Evolutionary conservation across 2,888 invertebrate species (phyloP), one percentile per base, ranked within the genome.

Genomic region (Itoplectis maculator): DNA sequence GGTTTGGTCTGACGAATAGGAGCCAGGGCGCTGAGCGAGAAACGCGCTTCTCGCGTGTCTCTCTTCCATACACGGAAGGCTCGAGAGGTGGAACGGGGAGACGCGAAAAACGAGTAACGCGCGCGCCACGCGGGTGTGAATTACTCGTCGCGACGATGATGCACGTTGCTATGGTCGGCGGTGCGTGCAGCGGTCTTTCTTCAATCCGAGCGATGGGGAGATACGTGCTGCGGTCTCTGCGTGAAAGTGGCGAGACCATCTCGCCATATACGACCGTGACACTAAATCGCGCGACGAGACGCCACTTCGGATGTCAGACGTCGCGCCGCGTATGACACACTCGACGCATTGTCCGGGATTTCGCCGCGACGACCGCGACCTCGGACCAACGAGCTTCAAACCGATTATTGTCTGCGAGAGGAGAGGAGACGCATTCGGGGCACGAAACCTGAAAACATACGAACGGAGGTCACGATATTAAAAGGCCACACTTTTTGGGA

Each of bases 241-340:
- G 69, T 74, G 81, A 81, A 81, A 81, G 81, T 78, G 78, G 49
- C 54, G 45, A 81, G 74, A 51, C 76, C 65, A 84, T 86, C 84
- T 83, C 85, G 65, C 81, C 84, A 82, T 79, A 81, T 74, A 83
- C 84, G 90, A 84, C 88, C 90, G 73, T 89, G 89, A 89, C 89
- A 89, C 88, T 88, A 89, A 90, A 90, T 79, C 73, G 81, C 81
- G 75, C n/a, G 72, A 82, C 74, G 63, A 65, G 66, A 74, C 65
- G 84, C 74, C 82, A 74, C 78, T 54, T 74, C 69, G 54, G 73
- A 80, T 73, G 79, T 81, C 84, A 73, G 47, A 72, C 72, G 40
- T 79, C 80, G 68, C 66, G 74, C 70, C 51, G 29, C 76, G 78
- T 47, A 45, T 40, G 65, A 56, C 61, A 61, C 35, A 61, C 59